Percentiles rank a stretch among this genome's conserved stretches.
These are phyloP conservation scores for Pollachius pollachius DNA, from an alignment of 2,113 vertebrate species.

Conservation along the genomic window DNA sequence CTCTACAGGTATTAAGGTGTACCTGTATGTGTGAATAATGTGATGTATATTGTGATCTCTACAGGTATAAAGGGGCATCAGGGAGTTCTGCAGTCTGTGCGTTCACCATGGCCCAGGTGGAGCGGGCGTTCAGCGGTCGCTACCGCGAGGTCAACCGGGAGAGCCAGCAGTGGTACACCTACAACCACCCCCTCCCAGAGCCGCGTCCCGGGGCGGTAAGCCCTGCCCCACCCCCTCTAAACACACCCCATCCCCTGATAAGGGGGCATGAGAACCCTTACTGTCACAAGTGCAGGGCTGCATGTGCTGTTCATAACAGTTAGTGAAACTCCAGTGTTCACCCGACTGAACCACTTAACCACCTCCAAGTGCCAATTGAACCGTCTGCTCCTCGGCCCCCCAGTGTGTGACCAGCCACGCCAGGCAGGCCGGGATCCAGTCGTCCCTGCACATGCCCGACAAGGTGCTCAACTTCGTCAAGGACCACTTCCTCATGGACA, in stretches of 20 bases:
- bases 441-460: constrained; percentile 90
- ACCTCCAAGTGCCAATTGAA: too few species aligned
- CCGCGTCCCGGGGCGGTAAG: constrained; percentile 90
- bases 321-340: too few species aligned
- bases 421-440: constrained; percentile 81
- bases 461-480: constrained; percentile 94
- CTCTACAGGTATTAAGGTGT: background rate
- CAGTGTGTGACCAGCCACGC: constrained; percentile 86
- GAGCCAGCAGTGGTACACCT: constrained; percentile 95
- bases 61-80: constrained; percentile 84
- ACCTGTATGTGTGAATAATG: background rate
- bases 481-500: constrained; percentile 95
- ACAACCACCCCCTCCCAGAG: constrained; percentile 82
- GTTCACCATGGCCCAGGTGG: constrained; percentile 88
- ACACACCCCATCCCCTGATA: background rate
- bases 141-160: constrained; percentile 94
- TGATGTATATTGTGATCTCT: background rate
- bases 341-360: too few species aligned
- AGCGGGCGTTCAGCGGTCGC: constrained; percentile 83
- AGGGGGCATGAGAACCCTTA: background rate
- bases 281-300: background rate
- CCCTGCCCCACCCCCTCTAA: background rate
- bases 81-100: constrained; percentile 91
- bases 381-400: background rate
- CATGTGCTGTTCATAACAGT: too few species aligned